phyloP scores from a whole-genome alignment of 2,888 invertebrate species.

The Andricus quercusramuli region DNA sequence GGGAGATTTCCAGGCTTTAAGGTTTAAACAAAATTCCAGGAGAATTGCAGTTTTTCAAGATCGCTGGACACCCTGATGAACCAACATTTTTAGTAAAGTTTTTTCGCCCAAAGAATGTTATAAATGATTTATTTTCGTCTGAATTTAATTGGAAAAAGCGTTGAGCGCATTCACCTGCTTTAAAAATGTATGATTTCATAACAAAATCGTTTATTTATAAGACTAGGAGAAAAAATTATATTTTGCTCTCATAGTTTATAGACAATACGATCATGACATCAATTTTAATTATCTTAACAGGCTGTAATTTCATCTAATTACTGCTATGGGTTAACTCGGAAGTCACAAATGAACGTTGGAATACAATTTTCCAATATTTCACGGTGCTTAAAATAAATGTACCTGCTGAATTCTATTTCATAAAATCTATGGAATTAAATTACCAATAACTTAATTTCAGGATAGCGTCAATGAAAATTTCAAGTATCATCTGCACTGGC shows the following conservation, averaged over 20 bases:
- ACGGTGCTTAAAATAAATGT: constrained; percentile 1
- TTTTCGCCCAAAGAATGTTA: not conserved
- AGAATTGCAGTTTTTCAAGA: too few relatives aligned
- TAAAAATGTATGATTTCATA: not conserved
- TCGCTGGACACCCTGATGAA: too few relatives aligned
- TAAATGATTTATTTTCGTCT: too few relatives aligned
- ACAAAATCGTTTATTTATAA: not conserved
- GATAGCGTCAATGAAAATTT: not conserved
- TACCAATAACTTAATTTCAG: constrained; percentile 20
- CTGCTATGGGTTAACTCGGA: constrained; percentile 8
- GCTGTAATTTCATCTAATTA: constrained; percentile 15
- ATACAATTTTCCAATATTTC: constrained; percentile 16
- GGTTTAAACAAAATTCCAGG: too few relatives aligned
- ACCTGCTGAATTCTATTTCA: constrained; percentile 2
- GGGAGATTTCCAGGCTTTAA: too few relatives aligned
- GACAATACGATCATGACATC: constrained; percentile 1
- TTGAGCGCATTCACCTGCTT: not conserved
- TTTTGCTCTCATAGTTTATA: not conserved
- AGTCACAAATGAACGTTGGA: not conserved
- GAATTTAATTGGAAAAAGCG: not conserved
- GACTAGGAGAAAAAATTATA: not conserved
- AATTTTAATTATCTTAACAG: constrained; percentile 24
- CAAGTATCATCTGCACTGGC: not conserved
- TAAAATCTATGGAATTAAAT: not conserved
- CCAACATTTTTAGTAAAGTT: not conserved